phyloP scores from a whole-genome alignment of 2,888 invertebrate species.

The Sesamia inferens region DNA sequence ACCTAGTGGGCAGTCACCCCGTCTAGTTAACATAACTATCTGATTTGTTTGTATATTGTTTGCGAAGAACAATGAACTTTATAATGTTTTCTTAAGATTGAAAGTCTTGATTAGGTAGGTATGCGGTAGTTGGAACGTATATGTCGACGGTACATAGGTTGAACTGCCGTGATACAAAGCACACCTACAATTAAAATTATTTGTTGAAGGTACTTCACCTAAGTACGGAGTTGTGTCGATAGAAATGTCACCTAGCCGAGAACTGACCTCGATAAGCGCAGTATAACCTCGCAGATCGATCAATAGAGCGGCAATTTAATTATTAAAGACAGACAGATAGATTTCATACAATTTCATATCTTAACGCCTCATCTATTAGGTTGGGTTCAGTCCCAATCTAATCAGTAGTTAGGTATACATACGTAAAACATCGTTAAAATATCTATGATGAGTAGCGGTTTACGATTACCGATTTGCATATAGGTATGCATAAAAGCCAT shows the following conservation, averaged over 20 bases:
- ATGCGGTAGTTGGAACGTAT: conserved; percentile 21
- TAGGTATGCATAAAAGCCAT: neutral
- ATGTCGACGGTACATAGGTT: conserved; percentile 28
- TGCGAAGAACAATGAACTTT: conserved; percentile 58
- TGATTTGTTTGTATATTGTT: conserved; percentile 43
- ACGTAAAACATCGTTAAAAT: conserved; percentile 7
- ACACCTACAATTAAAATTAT: conserved; percentile 20
- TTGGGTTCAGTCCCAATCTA: neutral
- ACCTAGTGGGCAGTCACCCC: conserved; percentile 36
- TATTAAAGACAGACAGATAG: conserved; percentile 1
- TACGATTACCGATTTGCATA: neutral
- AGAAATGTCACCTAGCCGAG: conserved; percentile 32
- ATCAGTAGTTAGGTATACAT: neutral
- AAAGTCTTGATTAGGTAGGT: conserved; percentile 29
- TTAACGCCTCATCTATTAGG: too few relatives aligned
- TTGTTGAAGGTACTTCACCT: neutral
- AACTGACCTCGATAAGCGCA: conserved; percentile 30
- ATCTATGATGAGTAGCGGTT: neutral
- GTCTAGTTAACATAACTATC: conserved; percentile 50
- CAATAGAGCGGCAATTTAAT: conserved; percentile 34
- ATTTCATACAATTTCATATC: conserved; percentile 5
- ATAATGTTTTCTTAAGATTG: conserved; percentile 28
- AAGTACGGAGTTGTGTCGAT: conserved; percentile 1
- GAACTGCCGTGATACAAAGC: conserved; percentile 2
- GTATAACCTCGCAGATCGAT: conserved; percentile 43